Conservation (phyloP, 2,888 invertebrate genomes). For the Meiosimyza decipiens region DNA sequence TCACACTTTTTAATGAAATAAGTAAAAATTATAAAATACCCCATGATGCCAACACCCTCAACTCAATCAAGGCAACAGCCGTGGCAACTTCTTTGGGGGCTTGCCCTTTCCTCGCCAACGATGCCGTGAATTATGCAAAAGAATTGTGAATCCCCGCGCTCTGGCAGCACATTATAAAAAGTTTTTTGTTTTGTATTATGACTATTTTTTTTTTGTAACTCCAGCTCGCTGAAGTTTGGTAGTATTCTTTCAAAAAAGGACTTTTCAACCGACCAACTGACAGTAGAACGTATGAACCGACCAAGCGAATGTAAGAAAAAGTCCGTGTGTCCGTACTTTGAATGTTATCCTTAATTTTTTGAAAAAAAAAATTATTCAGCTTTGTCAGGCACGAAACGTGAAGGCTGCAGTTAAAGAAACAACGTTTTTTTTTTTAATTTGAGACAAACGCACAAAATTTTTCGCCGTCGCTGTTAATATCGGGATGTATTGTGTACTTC, state of each 20-base stretch:
- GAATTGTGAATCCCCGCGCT: conserved; percentile 1
- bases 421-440: neutral
- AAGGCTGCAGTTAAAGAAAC: neutral
- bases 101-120: neutral
- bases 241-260: too few relatives aligned
- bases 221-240: neutral
- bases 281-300: too few relatives aligned
- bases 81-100: neutral
- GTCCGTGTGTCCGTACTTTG: conserved; percentile 28
- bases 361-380: conserved; percentile 6
- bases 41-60: neutral
- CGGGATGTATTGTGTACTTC: neutral
- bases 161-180: conserved; percentile 28
- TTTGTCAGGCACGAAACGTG: neutral
- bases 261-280: too few relatives aligned
- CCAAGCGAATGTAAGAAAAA: too few relatives aligned
- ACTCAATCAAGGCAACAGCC: neutral
- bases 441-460: conserved; percentile 38
- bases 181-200: conserved; percentile 15
- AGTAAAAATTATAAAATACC: conserved; percentile 26
- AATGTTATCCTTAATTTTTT: conserved; percentile 29
- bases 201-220: neutral
- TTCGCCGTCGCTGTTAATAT: conserved; percentile 20
- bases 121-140: conserved; percentile 12
- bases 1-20: neutral